Conservation (phyloP, 2,888 invertebrate genomes). For the Caenorhabditis afra region DNA sequence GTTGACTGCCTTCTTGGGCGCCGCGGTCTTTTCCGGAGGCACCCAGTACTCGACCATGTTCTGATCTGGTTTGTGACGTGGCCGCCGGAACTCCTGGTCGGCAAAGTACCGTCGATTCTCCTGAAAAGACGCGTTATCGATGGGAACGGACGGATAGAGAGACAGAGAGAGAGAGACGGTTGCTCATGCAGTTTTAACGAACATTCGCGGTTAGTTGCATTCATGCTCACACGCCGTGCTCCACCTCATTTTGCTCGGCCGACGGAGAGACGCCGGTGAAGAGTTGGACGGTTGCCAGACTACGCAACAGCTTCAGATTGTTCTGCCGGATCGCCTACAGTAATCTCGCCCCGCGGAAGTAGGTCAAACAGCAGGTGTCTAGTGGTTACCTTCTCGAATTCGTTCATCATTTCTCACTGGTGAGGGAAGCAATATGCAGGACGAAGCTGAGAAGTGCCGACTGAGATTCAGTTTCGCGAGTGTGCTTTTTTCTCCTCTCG, state of each 20-base stretch:
- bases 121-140: conserved; percentile 11
- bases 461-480: conserved; percentile 18
- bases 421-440: neutral
- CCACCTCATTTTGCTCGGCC: conserved; percentile 42
- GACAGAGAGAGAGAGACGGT: neutral
- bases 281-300: conserved; percentile 53
- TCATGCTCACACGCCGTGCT: neutral
- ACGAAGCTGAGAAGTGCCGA: neutral
- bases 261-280: conserved; percentile 48
- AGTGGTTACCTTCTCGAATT: conserved; percentile 48
- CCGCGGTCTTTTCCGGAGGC: conserved; percentile 57
- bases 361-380: conserved; percentile 7
- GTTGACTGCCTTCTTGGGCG: conserved; percentile 13
- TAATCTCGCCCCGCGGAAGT: neutral
- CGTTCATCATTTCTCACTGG: conserved; percentile 48
- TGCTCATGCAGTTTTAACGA: conserved; percentile 1
- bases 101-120: conserved; percentile 56
- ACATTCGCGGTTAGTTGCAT: neutral
- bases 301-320: conserved; percentile 56
- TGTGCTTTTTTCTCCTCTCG: conserved; percentile 30
- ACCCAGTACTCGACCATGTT: conserved; percentile 66
- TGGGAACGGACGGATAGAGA: neutral
- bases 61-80: conserved; percentile 53
- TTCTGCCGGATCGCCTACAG: conserved; percentile 57
- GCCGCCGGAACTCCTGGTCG: conserved; percentile 53